Conservation (phyloP, 2,113 vertebrate species). For the Nematolebias whitei region DNA sequence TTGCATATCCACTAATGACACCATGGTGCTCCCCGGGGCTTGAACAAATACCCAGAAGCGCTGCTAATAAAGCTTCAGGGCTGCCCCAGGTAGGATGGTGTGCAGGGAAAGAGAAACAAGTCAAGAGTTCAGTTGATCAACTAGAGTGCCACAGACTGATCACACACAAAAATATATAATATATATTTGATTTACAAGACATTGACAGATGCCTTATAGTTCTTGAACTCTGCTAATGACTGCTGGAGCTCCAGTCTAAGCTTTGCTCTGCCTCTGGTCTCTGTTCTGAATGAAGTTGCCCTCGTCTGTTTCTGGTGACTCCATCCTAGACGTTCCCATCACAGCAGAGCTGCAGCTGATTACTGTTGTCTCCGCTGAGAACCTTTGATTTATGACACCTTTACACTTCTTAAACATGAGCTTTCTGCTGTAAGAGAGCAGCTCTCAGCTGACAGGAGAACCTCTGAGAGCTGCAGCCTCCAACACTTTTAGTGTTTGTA, state of each 20-base stretch:
- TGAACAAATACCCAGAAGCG: no score
- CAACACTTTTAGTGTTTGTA: conserved; percentile 37
- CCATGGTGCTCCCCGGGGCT: no score
- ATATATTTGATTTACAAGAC: conserved; percentile 1
- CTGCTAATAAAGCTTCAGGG: no score
- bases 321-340: conserved; percentile 45
- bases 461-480: conserved; percentile 19
- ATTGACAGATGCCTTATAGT: neutral
- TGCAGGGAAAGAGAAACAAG: no score
- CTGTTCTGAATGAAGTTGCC: conserved; percentile 48
- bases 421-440: conserved; percentile 25
- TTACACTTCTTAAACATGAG: conserved; percentile 27
- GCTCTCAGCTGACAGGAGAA: conserved; percentile 6
- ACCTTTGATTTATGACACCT: conserved; percentile 57
- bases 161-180: no score
- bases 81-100: no score
- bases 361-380: conserved; percentile 35
- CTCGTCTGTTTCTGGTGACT: conserved; percentile 55
- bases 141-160: no score
- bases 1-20: no score
- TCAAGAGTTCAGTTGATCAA: no score
- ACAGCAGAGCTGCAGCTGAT: conserved; percentile 42
- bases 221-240: conserved; percentile 13
- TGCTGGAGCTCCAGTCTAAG: conserved; percentile 22
- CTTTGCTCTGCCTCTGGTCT: conserved; percentile 38